A percentile compares a stretch with the other conserved stretches of the same genome.
phyloP scores from a whole-genome alignment of 2,797 vertebrate genomes.

The Luscinia luscinia region DNA sequence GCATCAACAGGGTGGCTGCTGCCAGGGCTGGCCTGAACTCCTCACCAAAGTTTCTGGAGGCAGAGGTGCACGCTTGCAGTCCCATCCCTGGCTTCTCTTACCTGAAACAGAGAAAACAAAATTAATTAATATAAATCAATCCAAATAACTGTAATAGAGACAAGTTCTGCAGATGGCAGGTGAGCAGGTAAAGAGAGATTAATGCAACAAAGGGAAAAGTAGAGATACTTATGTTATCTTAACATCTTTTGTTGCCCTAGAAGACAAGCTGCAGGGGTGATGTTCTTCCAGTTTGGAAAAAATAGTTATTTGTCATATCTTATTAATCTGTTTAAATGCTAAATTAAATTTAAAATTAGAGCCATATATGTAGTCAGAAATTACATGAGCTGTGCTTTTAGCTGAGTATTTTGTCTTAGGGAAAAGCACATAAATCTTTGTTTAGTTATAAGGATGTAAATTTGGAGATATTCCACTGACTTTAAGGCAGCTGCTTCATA shows the following conservation, averaged over 20 bases:
- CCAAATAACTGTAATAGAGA: not conserved
- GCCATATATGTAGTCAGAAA: conserved; percentile 7
- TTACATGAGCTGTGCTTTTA: conserved; percentile 20
- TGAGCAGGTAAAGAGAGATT: conserved; percentile 35
- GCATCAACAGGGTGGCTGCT: conserved; percentile 44
- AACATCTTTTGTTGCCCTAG: not conserved
- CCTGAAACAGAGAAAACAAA: conserved; percentile 49
- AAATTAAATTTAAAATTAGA: conserved; percentile 67
- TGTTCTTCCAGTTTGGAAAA: conserved; percentile 43
- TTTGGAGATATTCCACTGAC: not conserved
- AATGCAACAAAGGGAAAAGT: conserved; percentile 15
- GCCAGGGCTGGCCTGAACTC: conserved; percentile 3
- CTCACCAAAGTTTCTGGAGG: conserved; percentile 15
- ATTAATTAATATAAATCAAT: not conserved
- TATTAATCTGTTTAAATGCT: conserved; percentile 51
- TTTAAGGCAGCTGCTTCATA: not conserved
- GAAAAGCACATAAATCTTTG: not conserved
- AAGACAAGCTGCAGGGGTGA: conserved; percentile 23
- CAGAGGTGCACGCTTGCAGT: not conserved
- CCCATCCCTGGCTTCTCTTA: not conserved
- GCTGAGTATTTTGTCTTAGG: not conserved
- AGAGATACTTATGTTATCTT: conserved; percentile 26
- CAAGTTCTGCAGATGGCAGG: conserved; percentile 27
- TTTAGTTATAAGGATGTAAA: not conserved
- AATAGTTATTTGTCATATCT: conserved; percentile 61